Evolutionary conservation across 1,140 invertebrate genomes (phyloP), one percentile per base, ranked within the genome.

Genomic region (Neotoxoptera formosana): DNA sequence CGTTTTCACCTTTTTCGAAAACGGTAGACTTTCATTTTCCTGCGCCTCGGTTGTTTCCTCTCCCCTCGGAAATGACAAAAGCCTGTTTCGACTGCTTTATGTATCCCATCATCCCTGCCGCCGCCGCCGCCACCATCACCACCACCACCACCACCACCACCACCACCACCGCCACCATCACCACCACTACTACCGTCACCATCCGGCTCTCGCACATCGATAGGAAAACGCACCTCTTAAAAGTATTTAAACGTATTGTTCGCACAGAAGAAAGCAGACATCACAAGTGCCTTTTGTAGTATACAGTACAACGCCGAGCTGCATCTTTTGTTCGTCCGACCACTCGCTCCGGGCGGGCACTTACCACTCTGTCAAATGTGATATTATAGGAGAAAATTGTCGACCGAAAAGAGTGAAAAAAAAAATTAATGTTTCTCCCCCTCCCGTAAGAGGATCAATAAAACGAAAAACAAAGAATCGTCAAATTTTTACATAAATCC

Each of bases 191-290:
- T n/a, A 20, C 48, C 7, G n/a, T 34, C 89, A 11, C n/a, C 34
- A 4, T 36, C n/a, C 34, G 23, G 41, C 41, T 30, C 17, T 45
- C 14, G 6, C 41, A 67, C 56, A 17, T 34, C 6, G 56, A 23
- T 36, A 34, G 45, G 90, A 83, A 84, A 36, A 51, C n/a, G 76
- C n/a, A 47, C 67, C 76, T 83, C 47, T 83, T 83, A 81, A 83
- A 92, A 92, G 91, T 92, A 83, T 92, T 92, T 92, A 92, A 92
- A 92, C 47, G 91, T 47, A 92, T 92, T 92, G 91, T 92, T 92
- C 91, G 30, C 47, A 11, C 41, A 83, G 47, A 83, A 83, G 67
- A 83, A 92, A 92, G 91, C 67, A 92, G 91, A 92, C 76, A 92
- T 92, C 76, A 83, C 91, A 92, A 92, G 91, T 92, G 67, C 91